phyloP scores from a whole-genome alignment of 2,113 vertebrate genomes.

The Ciconia maguari region DNA sequence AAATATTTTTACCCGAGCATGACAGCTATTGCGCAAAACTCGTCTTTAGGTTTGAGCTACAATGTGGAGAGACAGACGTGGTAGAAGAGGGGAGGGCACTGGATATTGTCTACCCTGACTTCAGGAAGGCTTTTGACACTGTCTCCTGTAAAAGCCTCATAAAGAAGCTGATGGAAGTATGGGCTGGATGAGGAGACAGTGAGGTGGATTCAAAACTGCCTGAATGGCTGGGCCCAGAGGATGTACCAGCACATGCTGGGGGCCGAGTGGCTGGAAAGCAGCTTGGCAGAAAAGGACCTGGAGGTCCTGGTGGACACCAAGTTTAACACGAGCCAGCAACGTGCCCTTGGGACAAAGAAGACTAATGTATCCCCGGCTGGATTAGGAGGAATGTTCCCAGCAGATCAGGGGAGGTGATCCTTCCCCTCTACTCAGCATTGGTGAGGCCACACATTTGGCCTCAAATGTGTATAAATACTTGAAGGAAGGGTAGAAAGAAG shows the following conservation, averaged over 20 bases:
- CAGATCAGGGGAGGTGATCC: not conserved
- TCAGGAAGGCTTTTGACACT: not conserved
- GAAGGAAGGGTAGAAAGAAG: not conserved
- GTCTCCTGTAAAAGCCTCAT: not conserved
- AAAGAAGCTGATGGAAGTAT: not conserved
- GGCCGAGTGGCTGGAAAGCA: not conserved
- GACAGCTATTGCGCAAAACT: not conserved
- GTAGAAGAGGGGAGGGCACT: not conserved
- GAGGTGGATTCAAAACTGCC: not conserved
- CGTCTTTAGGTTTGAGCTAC: not conserved
- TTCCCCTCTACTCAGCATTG: not conserved
- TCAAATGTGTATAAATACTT: not conserved
- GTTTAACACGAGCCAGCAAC: not conserved
- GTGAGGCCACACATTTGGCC: not conserved
- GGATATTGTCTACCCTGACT: not conserved
- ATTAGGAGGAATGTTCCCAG: not conserved
- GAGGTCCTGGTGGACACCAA: not conserved
- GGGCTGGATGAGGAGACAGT: not conserved
- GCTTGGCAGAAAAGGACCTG: not conserved
- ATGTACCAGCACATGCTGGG: not conserved
- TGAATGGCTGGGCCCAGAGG: not conserved
- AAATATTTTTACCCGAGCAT: not conserved
- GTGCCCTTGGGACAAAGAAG: not conserved
- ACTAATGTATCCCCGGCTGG: not conserved
- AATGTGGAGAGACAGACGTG: not conserved